Evolutionary conservation across 2,797 vertebrate genomes (phyloP), one percentile per base, ranked within the genome.

Genomic region (Benthosema pterotum): DNA sequence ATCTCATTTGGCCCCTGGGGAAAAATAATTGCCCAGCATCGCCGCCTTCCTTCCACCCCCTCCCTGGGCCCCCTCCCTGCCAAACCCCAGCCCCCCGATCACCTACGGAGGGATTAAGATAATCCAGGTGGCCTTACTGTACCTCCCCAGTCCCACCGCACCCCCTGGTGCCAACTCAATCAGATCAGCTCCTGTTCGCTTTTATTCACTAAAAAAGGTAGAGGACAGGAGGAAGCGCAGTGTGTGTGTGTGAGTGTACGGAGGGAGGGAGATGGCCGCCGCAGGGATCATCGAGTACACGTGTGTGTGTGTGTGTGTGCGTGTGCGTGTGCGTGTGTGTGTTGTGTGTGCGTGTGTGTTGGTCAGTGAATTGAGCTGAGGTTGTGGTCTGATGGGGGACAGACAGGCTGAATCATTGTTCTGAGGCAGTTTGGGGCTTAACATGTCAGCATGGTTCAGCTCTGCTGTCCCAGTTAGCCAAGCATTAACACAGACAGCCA

Each of bases 391-490:
- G 83, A 70, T 74, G 52, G 53, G 63, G 82, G 77, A 63, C 71
- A 78, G 85, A 81, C 65, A 80, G 80, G 80, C 82, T 84, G 87
- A 89, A 90, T 89, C 88, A 89, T 90, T 89, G 89, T 89, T 91
- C 87, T 86, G 88, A 87, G 88, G 89, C 87, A 87, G 84, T 88
- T 84, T 85, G 87, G 86, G 87, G 89, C 86, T 90, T 90, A 90
- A 90, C 91, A 89, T 91, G 88, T 91, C 90, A 90, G 87, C 86
- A 86, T 87, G 85, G 87, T 89, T 91, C 88, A 90, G 80, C 84
- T 87, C 82, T 84, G 84, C 83, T 91, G 90, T 90, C 89, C 87
- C 86, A 90, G 88, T 89, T 91, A 90, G 84, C 79, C 83, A 83
- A 84, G 84, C 88, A 92, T 91, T 90, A 89, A 90, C 88, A 88